Percentiles rank a stretch among this genome's conserved stretches.
Evolutionary conservation across 2,113 vertebrate species (phyloP).

Genomic region (Zosterops japonicus): DNA sequence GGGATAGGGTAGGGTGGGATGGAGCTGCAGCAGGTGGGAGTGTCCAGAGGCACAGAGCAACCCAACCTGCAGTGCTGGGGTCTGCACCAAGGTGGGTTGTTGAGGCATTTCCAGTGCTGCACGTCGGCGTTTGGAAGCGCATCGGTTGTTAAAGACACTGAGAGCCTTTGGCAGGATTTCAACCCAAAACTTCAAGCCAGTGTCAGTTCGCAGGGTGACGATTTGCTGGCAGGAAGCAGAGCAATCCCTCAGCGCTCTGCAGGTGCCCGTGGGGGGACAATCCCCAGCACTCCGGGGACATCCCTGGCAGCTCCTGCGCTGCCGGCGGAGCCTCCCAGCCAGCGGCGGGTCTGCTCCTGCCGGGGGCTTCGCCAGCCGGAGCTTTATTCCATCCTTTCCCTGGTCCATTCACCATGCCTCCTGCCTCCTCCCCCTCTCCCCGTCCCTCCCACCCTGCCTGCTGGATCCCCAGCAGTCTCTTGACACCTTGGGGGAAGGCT

Average conservation of each 20-base stretch:
- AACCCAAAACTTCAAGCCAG: neutral
- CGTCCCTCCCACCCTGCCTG: slow-evolving; percentile 45
- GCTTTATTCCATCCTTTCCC: slow-evolving; percentile 21
- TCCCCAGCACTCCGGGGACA: neutral
- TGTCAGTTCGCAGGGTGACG: neutral
- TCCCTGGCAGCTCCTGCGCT: neutral
- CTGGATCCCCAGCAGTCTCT: slow-evolving; percentile 50
- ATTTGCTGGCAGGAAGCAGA: neutral
- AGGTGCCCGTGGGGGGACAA: neutral
- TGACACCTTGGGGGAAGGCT: slow-evolving; percentile 72
- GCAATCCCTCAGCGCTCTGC: neutral
- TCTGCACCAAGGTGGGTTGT: neutral
- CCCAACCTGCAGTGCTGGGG: neutral
- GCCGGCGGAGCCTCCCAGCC: neutral
- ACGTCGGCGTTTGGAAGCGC: neutral
- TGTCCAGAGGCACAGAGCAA: rapidly evolving
- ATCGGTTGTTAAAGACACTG: neutral
- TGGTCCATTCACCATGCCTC: slow-evolving; percentile 28
- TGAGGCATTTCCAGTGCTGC: neutral
- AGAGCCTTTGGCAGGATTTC: slow-evolving; percentile 22
- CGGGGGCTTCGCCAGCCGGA: neutral
- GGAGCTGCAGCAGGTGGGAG: neutral
- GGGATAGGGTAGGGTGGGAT: neutral
- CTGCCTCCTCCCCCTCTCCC: slow-evolving; percentile 43
- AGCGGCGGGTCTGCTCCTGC: neutral